Evolutionary conservation across 2,113 vertebrate genomes (phyloP).

Genomic region (Hiodon alosoides): DNA sequence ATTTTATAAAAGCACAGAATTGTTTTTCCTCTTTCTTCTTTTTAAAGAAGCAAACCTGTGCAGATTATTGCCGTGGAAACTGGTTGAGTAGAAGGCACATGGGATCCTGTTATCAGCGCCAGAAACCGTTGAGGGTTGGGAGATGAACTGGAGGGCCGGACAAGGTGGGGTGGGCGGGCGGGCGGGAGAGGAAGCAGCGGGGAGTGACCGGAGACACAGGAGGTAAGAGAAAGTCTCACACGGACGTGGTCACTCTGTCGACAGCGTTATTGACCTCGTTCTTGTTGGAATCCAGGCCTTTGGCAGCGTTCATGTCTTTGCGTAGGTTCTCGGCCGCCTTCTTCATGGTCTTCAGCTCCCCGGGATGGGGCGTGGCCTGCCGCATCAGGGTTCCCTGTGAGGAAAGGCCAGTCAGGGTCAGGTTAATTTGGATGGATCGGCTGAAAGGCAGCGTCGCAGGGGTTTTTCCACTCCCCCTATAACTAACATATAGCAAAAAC

Average conservation of each 20-base stretch:
- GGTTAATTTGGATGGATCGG: background rate
- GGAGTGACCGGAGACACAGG: constrained; percentile 65
- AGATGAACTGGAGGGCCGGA: constrained; percentile 48
- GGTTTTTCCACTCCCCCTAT: too few species aligned
- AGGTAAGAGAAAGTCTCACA: constrained; percentile 78
- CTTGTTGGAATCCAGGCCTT: constrained; percentile 98
- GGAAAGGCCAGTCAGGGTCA: background rate
- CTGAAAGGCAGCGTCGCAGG: too few species aligned
- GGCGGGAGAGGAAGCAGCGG: constrained; percentile 29
- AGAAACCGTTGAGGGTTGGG: constrained; percentile 41
- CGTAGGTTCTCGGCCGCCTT: constrained; percentile 90
- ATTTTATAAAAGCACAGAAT: constrained; percentile 46
- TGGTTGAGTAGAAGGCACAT: constrained; percentile 79
- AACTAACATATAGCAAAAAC: too few species aligned
- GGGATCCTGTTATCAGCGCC: constrained; percentile 55
- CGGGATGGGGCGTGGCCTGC: constrained; percentile 91
- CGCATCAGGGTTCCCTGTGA: constrained; percentile 78
- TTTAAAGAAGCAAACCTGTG: constrained; percentile 58
- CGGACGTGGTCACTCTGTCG: constrained; percentile 92
- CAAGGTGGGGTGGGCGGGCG: constrained; percentile 55
- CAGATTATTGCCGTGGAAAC: constrained; percentile 62
- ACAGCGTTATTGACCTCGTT: constrained; percentile 95
- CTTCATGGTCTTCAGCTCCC: constrained; percentile 93
- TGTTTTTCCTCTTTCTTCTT: constrained; percentile 31
- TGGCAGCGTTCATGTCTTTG: constrained; percentile 92